Base-by-base conservation (phyloP, 2,888 invertebrate species). In the Conomelus anceps region DNA sequence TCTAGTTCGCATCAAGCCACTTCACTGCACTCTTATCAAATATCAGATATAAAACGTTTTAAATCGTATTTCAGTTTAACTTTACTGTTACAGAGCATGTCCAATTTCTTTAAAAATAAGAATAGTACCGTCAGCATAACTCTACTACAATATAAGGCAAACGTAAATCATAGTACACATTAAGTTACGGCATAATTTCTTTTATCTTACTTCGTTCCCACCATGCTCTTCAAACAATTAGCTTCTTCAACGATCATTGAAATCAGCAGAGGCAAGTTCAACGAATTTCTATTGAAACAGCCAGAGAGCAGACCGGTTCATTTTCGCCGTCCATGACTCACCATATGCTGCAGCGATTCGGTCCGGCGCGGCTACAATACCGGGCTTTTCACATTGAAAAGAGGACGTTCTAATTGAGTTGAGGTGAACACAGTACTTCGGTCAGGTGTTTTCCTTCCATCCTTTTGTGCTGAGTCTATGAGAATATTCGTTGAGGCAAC, bases 401-500 rank as follows among this genome's bases (percentile, higher is more conserved):
- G 63, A 63, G 63, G 63, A 63, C 63, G 63, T 63, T 63, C 63
- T 63, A 63, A 63, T 63, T 63, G 63, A 63, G 63, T 63, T 63
- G 34, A 9, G 34, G 4, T 34, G 20, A n/a, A n/a, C n/a, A n/a
- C n/a, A n/a, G n/a, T n/a, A n/a, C n/a, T n/a, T n/a, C 7, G n/a
- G 63, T 63, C 63, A 63, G 63, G 63, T 63, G 63, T 63, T 63
- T 63, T 63, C 34, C 34, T 63, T 63, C 34, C 34, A 34, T 34
- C 34, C 34, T 34, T 34, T 34, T 34, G 34, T 34, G 34, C 13
- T n/a, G 63, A 86, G 22, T 86, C 24, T 29, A 86, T 86, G 86
- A 26, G 86, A 86, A 86, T 86, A 23, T 86, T 24, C 86, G 86
- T 86, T 86, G 24, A 26, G 86, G 86, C 86, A 86, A 86, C 86